These are phyloP conservation scores for Trichechus manatus DNA, from an alignment of 2,113 vertebrate genomes.

Conservation along the genomic window DNA sequence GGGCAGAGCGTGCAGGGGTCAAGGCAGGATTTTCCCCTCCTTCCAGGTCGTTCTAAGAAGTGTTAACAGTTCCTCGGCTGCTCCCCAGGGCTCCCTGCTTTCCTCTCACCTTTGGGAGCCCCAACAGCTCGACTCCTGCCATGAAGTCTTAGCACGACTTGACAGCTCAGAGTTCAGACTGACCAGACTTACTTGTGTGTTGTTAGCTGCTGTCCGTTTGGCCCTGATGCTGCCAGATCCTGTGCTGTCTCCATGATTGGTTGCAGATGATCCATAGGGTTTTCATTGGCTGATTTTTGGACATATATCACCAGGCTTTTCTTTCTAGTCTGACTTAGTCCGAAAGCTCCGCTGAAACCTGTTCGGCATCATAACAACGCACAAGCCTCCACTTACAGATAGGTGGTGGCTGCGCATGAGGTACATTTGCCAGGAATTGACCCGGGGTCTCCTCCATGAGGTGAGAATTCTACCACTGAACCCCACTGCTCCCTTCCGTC, in stretches of 20 bases:
- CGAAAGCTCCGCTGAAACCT: too few relatives aligned
- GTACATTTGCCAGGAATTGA: neutral
- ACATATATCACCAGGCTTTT: neutral
- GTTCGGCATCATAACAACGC: too few relatives aligned
- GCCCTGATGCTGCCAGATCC: too few relatives aligned
- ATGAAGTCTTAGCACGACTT: neutral
- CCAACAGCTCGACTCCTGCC: too few relatives aligned
- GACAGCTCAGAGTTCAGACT: neutral
- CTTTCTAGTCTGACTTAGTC: neutral
- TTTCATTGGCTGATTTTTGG: neutral
- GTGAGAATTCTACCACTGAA: neutral
- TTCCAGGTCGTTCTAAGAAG: neutral
- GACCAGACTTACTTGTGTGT: neutral
- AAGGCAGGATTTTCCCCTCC: neutral
- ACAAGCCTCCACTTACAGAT: neutral
- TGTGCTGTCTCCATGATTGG: neutral
- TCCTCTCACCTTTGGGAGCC: neutral
- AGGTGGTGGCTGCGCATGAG: neutral
- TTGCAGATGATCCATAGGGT: neutral
- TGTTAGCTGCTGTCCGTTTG: too few relatives aligned
- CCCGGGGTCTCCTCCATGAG: neutral
- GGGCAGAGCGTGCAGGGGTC: neutral
- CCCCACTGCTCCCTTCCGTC: neutral
- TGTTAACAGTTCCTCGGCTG: rapidly evolving
- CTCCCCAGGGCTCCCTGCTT: neutral